Evolutionary conservation across 2,113 vertebrate genomes (phyloP), one percentile per base, ranked within the genome.

Genomic region (Falco punctatus): DNA sequence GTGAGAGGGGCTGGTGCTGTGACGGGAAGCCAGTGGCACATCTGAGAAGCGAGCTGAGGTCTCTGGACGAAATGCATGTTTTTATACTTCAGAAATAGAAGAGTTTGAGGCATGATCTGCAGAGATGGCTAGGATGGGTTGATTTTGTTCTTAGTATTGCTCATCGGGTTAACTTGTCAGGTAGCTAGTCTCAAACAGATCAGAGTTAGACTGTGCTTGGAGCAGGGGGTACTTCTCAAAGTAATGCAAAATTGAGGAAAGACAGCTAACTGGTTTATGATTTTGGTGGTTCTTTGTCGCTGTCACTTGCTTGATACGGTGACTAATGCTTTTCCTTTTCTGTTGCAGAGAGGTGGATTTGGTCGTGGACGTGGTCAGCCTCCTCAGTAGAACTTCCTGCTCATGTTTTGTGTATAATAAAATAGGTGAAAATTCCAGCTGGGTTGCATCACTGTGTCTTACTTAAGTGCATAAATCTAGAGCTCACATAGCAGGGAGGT

Each of bases 291-390:
- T 66, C 49, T 30, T 59, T 75, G 35, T 71, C 10, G 11, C 79
- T 94, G 66, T 79, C 52, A 1, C 52, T 61, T 64, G 21, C 30
- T 75, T 48, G n/a, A 27, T 61, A 59, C 0, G 11, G 5, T 42
- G 58, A 58, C 67, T 95, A 71, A 97, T 75, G 10, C 61, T 86
- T 27, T 71, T 97, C 95, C 73, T 97, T 94, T 96, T 94, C 83
- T 97, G 64, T 98, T 98, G 32, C 99, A 99, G 99, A 99, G 99
- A 98, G 99, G 99, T 85, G 99, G 99, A 96, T 99, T 99, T 35
- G 99, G 99, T 94, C 99, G 99, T 86, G 99, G 99, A 96, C 98
- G 99, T 98, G 99, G 98, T 97, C 99, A 99, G 97, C 99, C 99
- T 85, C 99, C 99, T 89, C 99, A 99, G 98, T 99, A 98, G 98